phyloP scores from a whole-genome alignment of 2,797 vertebrate genomes.

The Squalus acanthias region DNA sequence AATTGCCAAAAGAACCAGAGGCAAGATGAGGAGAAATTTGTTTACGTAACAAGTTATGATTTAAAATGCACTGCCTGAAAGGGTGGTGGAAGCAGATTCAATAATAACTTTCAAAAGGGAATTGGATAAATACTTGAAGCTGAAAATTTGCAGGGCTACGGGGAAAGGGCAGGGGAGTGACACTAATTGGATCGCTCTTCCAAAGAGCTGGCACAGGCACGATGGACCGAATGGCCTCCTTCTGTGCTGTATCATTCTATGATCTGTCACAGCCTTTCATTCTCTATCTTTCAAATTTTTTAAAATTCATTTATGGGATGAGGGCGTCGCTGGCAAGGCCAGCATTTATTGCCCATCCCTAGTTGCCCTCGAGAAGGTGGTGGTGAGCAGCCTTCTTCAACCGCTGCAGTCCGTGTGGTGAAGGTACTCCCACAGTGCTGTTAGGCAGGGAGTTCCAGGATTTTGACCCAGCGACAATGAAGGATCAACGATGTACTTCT shows the following conservation, averaged over 20 bases:
- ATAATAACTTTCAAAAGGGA: background rate
- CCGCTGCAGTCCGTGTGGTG: too few relatives aligned
- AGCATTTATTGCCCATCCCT: too few relatives aligned
- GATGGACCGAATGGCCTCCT: background rate
- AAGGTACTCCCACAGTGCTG: too few relatives aligned
- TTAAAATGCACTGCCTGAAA: background rate
- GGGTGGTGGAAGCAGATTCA: background rate
- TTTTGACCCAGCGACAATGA: too few relatives aligned
- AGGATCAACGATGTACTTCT: too few relatives aligned
- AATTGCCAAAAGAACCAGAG: background rate
- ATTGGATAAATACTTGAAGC: background rate
- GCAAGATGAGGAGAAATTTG: background rate
- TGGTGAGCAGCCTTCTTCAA: too few relatives aligned
- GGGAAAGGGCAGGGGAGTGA: background rate
- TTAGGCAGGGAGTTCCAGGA: too few relatives aligned
- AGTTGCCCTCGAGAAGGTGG: too few relatives aligned
- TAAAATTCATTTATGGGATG: too few relatives aligned
- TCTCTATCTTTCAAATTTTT: too few relatives aligned
- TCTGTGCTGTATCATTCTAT: background rate
- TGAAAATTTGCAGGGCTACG: background rate
- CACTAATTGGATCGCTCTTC: background rate
- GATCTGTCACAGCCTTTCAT: too few relatives aligned
- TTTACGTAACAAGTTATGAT: background rate
- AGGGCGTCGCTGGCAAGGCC: too few relatives aligned
- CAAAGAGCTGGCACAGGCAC: background rate